Conservation (phyloP, 2,113 vertebrate species). For the Phalacrocorax pelagicus region DNA sequence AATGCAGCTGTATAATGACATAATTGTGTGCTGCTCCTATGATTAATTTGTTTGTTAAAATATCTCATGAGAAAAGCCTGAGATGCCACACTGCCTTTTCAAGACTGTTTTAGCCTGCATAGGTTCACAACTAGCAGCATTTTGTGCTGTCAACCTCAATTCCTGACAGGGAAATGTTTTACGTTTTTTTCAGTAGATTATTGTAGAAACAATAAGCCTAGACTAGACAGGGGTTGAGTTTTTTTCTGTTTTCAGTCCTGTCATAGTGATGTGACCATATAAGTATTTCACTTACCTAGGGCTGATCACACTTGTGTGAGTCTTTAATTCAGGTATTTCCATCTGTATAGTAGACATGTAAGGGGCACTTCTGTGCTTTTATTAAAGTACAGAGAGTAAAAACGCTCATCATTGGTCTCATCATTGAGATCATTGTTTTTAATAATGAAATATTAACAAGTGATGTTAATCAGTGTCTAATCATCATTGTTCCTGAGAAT, state of each 20-base stretch:
- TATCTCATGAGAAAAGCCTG: neutral
- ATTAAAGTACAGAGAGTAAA: neutral
- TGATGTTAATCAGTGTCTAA: neutral
- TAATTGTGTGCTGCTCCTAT: neutral
- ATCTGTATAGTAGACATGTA: neutral
- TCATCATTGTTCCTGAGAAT: neutral
- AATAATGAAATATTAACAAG: neutral
- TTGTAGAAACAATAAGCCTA: neutral
- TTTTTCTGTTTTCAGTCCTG: neutral
- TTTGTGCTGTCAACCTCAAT: neutral
- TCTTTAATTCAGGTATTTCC: neutral
- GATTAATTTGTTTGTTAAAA: neutral
- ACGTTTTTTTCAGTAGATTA: neutral
- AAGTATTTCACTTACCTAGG: neutral
- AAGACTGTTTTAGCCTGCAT: neutral
- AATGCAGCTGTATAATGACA: neutral
- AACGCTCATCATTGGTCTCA: neutral
- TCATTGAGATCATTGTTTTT: neutral
- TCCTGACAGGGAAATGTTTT: neutral
- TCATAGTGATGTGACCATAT: neutral
- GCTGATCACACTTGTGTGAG: neutral
- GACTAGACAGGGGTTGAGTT: neutral
- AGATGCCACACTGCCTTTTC: neutral
- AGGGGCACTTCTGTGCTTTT: neutral
- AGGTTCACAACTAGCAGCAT: neutral